Base-by-base conservation (phyloP, 2,113 vertebrate species). In the Hippocampus mohnikei region DNA sequence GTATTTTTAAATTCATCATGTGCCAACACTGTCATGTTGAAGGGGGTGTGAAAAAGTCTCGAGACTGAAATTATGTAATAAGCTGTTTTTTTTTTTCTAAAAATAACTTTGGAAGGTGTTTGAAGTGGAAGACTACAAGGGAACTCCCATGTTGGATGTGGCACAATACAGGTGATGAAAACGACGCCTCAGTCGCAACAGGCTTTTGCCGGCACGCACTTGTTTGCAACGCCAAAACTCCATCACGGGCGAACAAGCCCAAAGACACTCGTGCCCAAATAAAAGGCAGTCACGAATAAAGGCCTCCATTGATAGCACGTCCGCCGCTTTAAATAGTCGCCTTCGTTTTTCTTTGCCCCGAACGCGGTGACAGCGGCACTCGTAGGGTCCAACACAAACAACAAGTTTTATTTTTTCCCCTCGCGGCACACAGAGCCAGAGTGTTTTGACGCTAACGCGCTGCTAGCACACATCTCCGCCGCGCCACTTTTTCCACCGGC, bases 401-500 rank as follows among this genome's bases (percentile, higher is more conserved):
- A 68, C 77, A 71, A 79, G 69, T 80, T 86, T 79, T 87, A 78
- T 81, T 89, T 90, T 37, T 89, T 83, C 85, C 84, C 66, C 48
- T 53, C 73, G 50, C 33, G 52, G 66, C 73, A 7, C 73, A 76
- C 69, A 74, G 48, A 70, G 60, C 61, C 3, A 27, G 67, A 52
- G 67, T 82, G 81, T 74, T 74, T 86, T 74, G 85, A 75, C 58
- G 71, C 67, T 64, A 77, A 75, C 48, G 68, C 73, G 64, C 58
- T 48, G 69, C 65, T 77, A 77, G 73, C 61, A 78, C 72, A 16
- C 55, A 70, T 66, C 66, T 41, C 48, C 75, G 12, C 77, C 9
- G 68, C 85, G 77, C 87, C 87, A 89, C 67, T 74, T 87, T 91
- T 91, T 90, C 88, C 84, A 70, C 25, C 37, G 15, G 13, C 33